These are phyloP conservation scores for Synanthedon vespiformis DNA, from an alignment of 2,888 invertebrate genomes.

Conservation along the genomic window DNA sequence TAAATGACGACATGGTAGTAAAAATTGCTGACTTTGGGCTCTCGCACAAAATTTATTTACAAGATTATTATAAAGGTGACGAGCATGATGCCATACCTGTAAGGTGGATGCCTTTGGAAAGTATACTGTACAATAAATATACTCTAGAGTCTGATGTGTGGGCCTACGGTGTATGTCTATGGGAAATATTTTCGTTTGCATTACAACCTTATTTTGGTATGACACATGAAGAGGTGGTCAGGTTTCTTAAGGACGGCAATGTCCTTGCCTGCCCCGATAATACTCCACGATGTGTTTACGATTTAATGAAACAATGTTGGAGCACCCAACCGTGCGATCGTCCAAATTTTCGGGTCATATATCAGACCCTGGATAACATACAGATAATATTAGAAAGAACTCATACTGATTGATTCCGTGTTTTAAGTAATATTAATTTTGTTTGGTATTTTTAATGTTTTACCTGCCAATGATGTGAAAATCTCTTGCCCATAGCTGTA, in stretches of 20 bases:
- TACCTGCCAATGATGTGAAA: slow-evolving; percentile 6
- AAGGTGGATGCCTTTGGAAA: slow-evolving; percentile 98
- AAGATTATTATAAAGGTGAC: slow-evolving; percentile 95
- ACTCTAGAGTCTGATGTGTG: slow-evolving; percentile 97
- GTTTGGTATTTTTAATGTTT: slow-evolving; percentile 14
- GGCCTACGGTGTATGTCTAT: slow-evolving; percentile 96
- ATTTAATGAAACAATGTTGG: slow-evolving; percentile 95
- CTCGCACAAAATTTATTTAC: slow-evolving; percentile 94
- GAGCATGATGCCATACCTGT: slow-evolving; percentile 97
- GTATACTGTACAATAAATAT: slow-evolving; percentile 96
- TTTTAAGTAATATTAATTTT: slow-evolving; percentile 6
- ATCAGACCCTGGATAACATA: slow-evolving; percentile 82
- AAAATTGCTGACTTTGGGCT: slow-evolving; percentile 98
- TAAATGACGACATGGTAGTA: slow-evolving; percentile 92
- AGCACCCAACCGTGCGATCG: slow-evolving; percentile 85
- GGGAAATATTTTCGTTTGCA: slow-evolving; percentile 98
- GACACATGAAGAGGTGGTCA: slow-evolving; percentile 97
- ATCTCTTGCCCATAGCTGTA: slow-evolving; percentile 10
- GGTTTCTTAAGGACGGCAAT: slow-evolving; percentile 93
- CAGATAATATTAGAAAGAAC: slow-evolving; percentile 62
- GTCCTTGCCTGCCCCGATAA: slow-evolving; percentile 91
- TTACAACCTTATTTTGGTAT: slow-evolving; percentile 97
- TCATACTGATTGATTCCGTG: slow-evolving; percentile 39
- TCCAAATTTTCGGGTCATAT: slow-evolving; percentile 86
- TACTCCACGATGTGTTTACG: slow-evolving; percentile 87